Evolutionary conservation across 2,113 vertebrate genomes (phyloP).

Genomic region (Apodemus speciosus): DNA sequence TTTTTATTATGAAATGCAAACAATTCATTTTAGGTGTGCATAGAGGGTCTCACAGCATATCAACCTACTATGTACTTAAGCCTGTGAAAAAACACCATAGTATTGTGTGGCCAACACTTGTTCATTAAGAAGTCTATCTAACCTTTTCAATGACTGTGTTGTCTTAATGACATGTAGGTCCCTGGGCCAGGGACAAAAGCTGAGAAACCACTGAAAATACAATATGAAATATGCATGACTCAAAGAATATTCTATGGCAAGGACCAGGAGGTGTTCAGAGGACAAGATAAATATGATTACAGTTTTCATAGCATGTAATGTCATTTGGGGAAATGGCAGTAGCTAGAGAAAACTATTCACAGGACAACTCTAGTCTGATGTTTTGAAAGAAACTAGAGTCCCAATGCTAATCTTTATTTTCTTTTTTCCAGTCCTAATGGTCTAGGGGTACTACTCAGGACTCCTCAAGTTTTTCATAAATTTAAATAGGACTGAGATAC

Average conservation of each 20-base stretch:
- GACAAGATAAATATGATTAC: not conserved
- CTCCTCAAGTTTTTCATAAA: not conserved
- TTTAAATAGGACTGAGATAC: not conserved
- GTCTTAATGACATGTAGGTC: not conserved
- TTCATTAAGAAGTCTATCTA: not conserved
- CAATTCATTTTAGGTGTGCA: not conserved
- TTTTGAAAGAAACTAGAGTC: not conserved
- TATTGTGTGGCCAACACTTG: not conserved
- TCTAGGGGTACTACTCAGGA: not conserved
- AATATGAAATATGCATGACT: not conserved
- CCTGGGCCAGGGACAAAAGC: not conserved
- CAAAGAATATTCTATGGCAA: not conserved
- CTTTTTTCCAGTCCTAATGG: not conserved
- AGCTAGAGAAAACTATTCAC: not conserved
- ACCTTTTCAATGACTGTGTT: not conserved
- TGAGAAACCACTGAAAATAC: not conserved
- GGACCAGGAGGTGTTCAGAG: not conserved
- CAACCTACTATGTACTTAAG: not conserved
- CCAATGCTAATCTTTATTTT: not conserved
- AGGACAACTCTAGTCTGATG: not conserved
- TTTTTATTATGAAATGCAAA: not conserved
- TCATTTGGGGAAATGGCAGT: not conserved
- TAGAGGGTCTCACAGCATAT: not conserved
- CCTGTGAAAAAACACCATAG: not conserved
- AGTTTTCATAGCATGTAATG: not conserved